A percentile compares a stretch with the other conserved stretches of the same genome.
Conservation (phyloP, 2,888 invertebrate species). For the Tetanocera ferruginea region DNA sequence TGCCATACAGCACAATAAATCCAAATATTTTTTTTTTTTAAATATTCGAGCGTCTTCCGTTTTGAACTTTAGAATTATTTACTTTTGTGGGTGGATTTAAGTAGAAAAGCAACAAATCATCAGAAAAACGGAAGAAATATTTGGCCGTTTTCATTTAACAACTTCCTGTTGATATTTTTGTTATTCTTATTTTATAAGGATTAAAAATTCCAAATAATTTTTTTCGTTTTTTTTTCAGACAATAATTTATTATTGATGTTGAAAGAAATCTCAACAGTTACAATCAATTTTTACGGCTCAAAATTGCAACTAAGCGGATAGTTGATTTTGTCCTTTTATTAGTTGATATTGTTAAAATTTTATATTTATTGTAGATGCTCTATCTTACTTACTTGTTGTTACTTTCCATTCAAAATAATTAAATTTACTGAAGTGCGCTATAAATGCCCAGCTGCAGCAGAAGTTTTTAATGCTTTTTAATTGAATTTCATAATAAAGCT, state of each 20-base stretch:
- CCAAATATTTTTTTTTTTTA: not conserved
- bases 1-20: not conserved
- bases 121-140: not conserved
- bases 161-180: not conserved
- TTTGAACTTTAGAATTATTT: not conserved
- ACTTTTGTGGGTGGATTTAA: not conserved
- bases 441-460: too few species aligned
- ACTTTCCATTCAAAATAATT: too few species aligned
- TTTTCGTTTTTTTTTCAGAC: not conserved
- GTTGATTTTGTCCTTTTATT: not conserved
- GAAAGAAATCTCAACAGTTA: not conserved
- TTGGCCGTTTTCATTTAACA: not conserved
- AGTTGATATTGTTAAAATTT: not conserved
- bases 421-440: too few species aligned
- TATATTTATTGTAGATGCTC: too few species aligned
- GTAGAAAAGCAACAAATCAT: not conserved
- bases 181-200: not conserved
- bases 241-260: not conserved
- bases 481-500: too few species aligned
- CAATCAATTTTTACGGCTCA: not conserved
- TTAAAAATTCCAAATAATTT: conserved; percentile 15
- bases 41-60: not conserved
- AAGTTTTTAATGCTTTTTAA: too few species aligned
- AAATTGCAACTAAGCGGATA: not conserved
- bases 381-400: too few species aligned